Evolutionary conservation across 2,797 vertebrate species (phyloP), one percentile per base, ranked within the genome.

Genomic region (Fundulus diaphanus): DNA sequence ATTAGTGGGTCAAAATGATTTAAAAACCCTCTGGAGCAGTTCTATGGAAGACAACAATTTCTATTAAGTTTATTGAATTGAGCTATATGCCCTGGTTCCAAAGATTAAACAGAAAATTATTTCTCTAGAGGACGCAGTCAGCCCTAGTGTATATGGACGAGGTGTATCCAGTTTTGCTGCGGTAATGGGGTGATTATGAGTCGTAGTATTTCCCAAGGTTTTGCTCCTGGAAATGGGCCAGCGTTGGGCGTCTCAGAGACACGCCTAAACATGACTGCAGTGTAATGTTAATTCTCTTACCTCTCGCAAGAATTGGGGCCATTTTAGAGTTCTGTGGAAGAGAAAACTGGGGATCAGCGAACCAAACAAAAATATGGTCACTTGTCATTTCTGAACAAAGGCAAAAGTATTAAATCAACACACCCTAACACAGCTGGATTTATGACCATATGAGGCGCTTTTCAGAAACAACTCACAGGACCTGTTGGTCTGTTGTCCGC

Each of bases 221-320:
- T 49, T 20, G 16, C 16, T 35, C 8, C 57, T 61, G 31, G 57
- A 61, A 61, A 61, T 35, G 57, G 57, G 8, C 16, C 31, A 59
- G 29, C 15, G 24, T 67, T 44, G 22, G 18, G 46, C n/a, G 29
- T 65, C 40, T 40, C 35, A n/a, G 20, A 37, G 35, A 16, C 24
- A 46, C 22, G 44, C 12, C 52, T 16, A 61, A 20, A 6, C 49
- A 51, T 22, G 6, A 24, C 3, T n/a, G 35, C 61, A 65, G n/a
- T 33, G 7, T 57, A 74, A 22, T 6, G 46, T 29, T 3, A 29
- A 74, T 49, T 7, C 0, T 67, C 80, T 80, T 90, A 95, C 95
- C 95, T 95, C 93, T 94, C n/a, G 80, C 84, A 29, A 93, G 82
- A 88, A 84, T 89, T 52, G 86, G 74, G 81, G 89, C 81, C 5